These are phyloP conservation scores for Seira musarum DNA, from an alignment of 2,888 invertebrate species.

Conservation along the genomic window DNA sequence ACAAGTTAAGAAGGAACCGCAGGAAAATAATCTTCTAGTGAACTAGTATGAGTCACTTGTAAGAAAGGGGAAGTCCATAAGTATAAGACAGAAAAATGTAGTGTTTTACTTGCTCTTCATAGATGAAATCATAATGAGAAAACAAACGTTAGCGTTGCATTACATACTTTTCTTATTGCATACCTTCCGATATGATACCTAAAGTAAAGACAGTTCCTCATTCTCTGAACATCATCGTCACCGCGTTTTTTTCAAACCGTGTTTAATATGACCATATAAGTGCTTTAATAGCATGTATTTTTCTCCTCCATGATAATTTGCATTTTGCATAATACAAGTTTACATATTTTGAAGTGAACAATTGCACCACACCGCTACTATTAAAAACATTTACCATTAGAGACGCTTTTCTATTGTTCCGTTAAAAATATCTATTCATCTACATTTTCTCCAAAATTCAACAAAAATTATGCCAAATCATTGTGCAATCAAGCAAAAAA, in stretches of 20 bases:
- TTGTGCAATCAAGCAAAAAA: neutral
- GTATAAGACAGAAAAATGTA: neutral
- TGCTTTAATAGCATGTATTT: neutral
- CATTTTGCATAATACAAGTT: neutral
- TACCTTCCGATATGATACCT: neutral
- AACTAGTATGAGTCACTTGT: constrained; percentile 28
- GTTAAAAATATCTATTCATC: neutral
- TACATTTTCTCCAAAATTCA: neutral
- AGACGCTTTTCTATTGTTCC: constrained; percentile 5
- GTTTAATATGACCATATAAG: constrained; percentile 1
- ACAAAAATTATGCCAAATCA: constrained; percentile 15
- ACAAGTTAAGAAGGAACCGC: constrained; percentile 30
- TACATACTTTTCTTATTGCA: neutral
- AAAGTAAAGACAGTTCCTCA: neutral
- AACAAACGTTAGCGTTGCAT: constrained; percentile 1
- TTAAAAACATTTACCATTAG: neutral
- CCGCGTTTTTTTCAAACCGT: neutral
- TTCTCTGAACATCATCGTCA: neutral
- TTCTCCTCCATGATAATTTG: neutral
- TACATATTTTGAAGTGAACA: constrained; percentile 1
- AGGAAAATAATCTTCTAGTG: constrained; percentile 15
- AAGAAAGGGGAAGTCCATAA: constrained; percentile 33
- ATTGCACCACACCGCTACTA: neutral
- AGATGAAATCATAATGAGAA: constrained; percentile 10
- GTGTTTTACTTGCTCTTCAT: neutral